Base-by-base conservation (phyloP, 2,888 invertebrate species). In the Silvanus unidentatus region DNA sequence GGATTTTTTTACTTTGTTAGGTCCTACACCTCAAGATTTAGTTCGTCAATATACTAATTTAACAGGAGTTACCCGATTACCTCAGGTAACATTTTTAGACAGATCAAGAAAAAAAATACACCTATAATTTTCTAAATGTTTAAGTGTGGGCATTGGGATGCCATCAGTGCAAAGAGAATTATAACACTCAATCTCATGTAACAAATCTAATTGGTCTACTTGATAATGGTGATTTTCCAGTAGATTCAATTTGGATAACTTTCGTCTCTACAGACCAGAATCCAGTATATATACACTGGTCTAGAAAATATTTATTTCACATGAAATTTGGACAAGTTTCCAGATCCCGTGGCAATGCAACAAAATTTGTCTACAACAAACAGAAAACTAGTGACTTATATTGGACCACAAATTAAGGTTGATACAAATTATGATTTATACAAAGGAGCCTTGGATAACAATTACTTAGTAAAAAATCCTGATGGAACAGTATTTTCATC, bases 211-310 rank as follows among this genome's bases (percentile, higher is more conserved):
- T 82, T 50, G 82, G 82, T 5, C 83, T 82, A 53, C 93, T 94
- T 66, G 97, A 98, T 70, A 77, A 78, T 8, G 78, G 88, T 66
- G 92, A 97, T 69, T 84, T 98, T 29, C 97, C 98, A 1, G 78
- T 88, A 70, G 98, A 98, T 70, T 89, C 88, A 1, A 82, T 98
- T 69, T 98, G 98, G 98, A 76, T 98, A 16, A 98, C 99, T 71
- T 96, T 99, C 67, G 98, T 99, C 68, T 93, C 99, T 68, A 97
- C 98, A 0, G 90, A 97, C 68, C n/a, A n/a, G n/a, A n/a, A n/a
- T n/a, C n/a, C n/a, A n/a, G n/a, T n/a, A n/a, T n/a, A n/a, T n/a
- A n/a, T n/a, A n/a, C n/a, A n/a, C n/a, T n/a, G n/a, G n/a, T n/a
- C n/a, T n/a, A n/a, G 80, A 81, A 42, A 96, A 96, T 72, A 90